A percentile compares a stretch with the other conserved stretches of the same genome.
These are phyloP conservation scores for Oligia latruncula DNA, from an alignment of 2,888 invertebrate genomes.

Conservation along the genomic window DNA sequence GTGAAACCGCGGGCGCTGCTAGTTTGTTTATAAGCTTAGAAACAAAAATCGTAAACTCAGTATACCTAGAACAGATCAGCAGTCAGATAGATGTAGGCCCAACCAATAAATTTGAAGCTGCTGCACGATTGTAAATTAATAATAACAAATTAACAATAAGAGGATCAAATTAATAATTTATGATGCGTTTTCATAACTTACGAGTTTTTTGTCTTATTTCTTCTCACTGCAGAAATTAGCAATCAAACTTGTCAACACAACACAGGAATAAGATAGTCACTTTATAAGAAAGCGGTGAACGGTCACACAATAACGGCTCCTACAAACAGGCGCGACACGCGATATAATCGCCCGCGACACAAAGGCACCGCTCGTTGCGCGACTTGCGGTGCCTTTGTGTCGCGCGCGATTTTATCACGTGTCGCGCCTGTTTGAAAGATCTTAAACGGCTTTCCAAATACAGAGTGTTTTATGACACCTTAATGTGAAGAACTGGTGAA, in stretches of 20 bases:
- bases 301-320: not conserved
- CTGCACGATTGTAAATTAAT: not conserved
- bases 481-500: not conserved
- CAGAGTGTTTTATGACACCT: not conserved
- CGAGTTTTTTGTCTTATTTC: not conserved
- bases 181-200: too few relatives aligned
- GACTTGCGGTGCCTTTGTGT: too few relatives aligned
- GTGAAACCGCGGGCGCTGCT: too few relatives aligned
- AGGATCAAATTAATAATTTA: not conserved
- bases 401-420: too few relatives aligned
- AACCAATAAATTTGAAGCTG: not conserved
- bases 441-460: not conserved
- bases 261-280: not conserved
- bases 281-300: not conserved
- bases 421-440: too few relatives aligned
- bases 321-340: too few relatives aligned
- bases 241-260: not conserved
- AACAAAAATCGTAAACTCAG: not conserved
- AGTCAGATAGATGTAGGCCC: not conserved
- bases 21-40: not conserved
- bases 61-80: not conserved
- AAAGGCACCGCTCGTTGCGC: too few relatives aligned
- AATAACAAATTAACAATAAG: not conserved
- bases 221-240: not conserved
- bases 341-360: too few relatives aligned